A percentile compares a stretch with the other conserved stretches of the same genome.
These are phyloP conservation scores for Sesamia nonagrioides DNA, from an alignment of 1,140 invertebrate species.

Conservation along the genomic window DNA sequence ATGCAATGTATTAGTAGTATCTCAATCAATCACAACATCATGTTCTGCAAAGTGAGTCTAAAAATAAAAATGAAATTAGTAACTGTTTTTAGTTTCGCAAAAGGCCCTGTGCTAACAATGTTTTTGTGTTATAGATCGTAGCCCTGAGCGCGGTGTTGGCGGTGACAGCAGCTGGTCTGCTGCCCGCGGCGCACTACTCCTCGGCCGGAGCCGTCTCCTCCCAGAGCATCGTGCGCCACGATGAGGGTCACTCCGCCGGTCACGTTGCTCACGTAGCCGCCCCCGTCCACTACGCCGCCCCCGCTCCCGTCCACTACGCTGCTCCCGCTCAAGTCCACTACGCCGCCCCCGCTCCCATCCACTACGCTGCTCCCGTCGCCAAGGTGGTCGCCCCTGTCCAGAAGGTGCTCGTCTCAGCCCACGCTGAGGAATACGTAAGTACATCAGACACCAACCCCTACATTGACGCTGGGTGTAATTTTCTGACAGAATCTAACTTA, in stretches of 20 bases:
- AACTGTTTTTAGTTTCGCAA: too few species aligned
- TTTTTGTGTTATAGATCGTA: slow-evolving; percentile 62
- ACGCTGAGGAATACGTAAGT: slow-evolving; percentile 65
- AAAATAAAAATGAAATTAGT: too few species aligned
- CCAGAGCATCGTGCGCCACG: slow-evolving; percentile 77
- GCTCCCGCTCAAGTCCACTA: slow-evolving; percentile 62
- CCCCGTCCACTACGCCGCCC: slow-evolving; percentile 48
- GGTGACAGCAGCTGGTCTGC: slow-evolving; percentile 68
- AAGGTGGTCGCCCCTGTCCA: slow-evolving; percentile 59
- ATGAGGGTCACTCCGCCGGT: slow-evolving; percentile 64
- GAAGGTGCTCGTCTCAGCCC: slow-evolving; percentile 59
- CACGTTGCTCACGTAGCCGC: slow-evolving; percentile 61
- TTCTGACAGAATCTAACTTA: background rate
- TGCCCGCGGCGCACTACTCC: slow-evolving; percentile 67
- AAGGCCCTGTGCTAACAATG: slow-evolving; percentile 4
- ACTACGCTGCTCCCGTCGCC: slow-evolving; percentile 62
- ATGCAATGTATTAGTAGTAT: slow-evolving; percentile 57
- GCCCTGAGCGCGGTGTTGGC: slow-evolving; percentile 72
- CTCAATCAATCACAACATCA: slow-evolving; percentile 58
- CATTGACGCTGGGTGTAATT: background rate
- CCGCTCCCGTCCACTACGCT: slow-evolving; percentile 45
- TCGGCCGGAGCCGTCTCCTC: slow-evolving; percentile 73
- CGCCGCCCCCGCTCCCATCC: slow-evolving; percentile 43
- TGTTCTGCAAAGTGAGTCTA: slow-evolving; percentile 71
- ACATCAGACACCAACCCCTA: background rate